Conservation (phyloP, 2,113 vertebrate genomes). For the Tor tambroides region DNA sequence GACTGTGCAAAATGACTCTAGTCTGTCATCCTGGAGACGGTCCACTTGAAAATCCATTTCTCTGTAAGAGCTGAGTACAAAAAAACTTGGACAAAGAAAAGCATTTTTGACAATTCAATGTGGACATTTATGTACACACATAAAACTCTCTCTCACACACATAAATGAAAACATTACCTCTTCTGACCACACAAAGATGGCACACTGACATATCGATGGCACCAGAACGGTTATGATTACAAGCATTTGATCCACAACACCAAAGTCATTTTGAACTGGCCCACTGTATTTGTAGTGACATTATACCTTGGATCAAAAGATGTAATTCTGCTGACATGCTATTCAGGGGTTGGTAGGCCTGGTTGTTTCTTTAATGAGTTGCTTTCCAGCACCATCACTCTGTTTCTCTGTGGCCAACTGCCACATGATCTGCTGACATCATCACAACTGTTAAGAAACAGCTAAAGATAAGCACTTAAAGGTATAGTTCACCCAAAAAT, state of each 20-base stretch:
- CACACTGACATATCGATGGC: background rate
- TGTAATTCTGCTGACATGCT: background rate
- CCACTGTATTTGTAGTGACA: background rate
- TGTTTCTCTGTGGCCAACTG: too few relatives aligned
- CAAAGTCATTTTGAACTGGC: background rate
- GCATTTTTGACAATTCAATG: background rate
- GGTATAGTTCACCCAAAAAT: too few relatives aligned
- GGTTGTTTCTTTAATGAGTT: background rate
- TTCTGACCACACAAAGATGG: background rate
- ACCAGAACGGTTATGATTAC: background rate
- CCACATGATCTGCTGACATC: too few relatives aligned
- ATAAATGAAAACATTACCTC: background rate
- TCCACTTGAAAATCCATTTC: constrained; percentile 13
- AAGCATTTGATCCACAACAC: constrained; percentile 9
- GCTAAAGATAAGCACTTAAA: too few relatives aligned
- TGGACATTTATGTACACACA: background rate
- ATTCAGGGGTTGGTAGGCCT: background rate
- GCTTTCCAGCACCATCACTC: background rate
- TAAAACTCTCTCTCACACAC: background rate
- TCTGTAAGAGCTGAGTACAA: background rate
- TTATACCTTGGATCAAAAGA: background rate
- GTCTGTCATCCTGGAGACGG: constrained; percentile 8
- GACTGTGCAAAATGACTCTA: background rate
- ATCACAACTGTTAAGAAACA: too few relatives aligned
- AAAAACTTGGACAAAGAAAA: background rate